These are phyloP conservation scores for Poecilus cupreus DNA, from an alignment of 2,888 invertebrate genomes.

Conservation along the genomic window DNA sequence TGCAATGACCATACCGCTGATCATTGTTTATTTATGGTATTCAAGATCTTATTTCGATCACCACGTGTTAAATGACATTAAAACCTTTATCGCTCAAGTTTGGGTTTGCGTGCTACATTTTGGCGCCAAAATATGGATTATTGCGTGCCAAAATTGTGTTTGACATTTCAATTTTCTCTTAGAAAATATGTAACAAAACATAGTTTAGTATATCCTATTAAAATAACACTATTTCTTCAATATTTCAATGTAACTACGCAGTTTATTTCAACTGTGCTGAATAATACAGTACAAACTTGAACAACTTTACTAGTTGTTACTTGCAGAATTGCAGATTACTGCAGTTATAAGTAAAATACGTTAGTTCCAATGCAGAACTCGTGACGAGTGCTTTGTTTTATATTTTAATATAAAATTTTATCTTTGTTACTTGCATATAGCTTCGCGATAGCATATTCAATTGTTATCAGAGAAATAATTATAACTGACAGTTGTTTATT, in stretches of 20 bases:
- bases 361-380: background rate
- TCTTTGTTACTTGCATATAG: background rate
- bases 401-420: conserved; percentile 10
- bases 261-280: no score
- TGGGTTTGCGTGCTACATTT: conserved; percentile 52
- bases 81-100: conserved; percentile 41
- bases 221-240: background rate
- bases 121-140: conserved; percentile 57
- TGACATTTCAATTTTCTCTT: background rate
- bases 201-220: background rate
- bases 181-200: background rate
- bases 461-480: background rate
- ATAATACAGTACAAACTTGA: no score
- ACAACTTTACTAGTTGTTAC: background rate
- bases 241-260: background rate
- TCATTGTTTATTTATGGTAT: conserved; percentile 34
- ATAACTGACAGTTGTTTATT: background rate
- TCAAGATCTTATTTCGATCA: conserved; percentile 40
- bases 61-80: conserved; percentile 59
- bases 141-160: background rate
- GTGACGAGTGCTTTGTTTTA: conserved; percentile 5
- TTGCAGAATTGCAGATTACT: background rate
- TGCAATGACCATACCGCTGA: background rate
- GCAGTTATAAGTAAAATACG: background rate
- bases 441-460: background rate